These are phyloP conservation scores for Perizoma flavofasciatum DNA, from an alignment of 2,888 invertebrate species.

Conservation along the genomic window DNA sequence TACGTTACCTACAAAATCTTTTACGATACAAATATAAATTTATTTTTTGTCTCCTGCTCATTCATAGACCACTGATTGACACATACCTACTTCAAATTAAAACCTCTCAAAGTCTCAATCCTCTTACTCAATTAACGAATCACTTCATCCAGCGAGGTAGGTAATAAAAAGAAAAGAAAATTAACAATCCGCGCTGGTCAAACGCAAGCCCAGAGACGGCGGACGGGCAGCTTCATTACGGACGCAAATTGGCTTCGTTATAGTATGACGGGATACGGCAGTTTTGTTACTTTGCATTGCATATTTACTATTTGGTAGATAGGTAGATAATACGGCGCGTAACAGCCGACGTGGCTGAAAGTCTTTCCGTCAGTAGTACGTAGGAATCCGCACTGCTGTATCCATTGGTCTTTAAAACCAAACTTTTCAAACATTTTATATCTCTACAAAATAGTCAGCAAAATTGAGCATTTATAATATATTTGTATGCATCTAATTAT, in stretches of 20 bases:
- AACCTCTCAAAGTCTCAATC: not conserved
- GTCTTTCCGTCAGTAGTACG: too few species aligned
- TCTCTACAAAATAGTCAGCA: too few species aligned
- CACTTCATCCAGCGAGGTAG: constrained; percentile 28
- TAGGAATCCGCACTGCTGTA: too few species aligned
- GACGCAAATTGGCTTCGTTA: constrained; percentile 66
- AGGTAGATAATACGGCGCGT: not conserved
- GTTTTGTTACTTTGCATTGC: constrained; percentile 30
- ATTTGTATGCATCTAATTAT: too few species aligned
- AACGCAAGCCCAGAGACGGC: constrained; percentile 22
- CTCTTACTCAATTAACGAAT: constrained; percentile 15
- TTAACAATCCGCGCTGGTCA: constrained; percentile 18
- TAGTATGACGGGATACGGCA: constrained; percentile 39
- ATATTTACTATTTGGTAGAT: not conserved
- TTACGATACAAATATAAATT: too few species aligned
- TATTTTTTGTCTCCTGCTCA: too few species aligned
- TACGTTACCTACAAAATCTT: too few species aligned
- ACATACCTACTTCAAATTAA: not conserved
- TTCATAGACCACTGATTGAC: constrained; percentile 4
- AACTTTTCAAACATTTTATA: too few species aligned
- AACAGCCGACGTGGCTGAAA: too few species aligned
- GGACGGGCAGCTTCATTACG: constrained; percentile 52
- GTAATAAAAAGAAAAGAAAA: constrained; percentile 21
- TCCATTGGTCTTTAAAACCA: too few species aligned
- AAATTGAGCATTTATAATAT: too few species aligned